Conservation (phyloP, 2,113 vertebrate genomes). For the Cyphomyrus plagiostoma region DNA sequence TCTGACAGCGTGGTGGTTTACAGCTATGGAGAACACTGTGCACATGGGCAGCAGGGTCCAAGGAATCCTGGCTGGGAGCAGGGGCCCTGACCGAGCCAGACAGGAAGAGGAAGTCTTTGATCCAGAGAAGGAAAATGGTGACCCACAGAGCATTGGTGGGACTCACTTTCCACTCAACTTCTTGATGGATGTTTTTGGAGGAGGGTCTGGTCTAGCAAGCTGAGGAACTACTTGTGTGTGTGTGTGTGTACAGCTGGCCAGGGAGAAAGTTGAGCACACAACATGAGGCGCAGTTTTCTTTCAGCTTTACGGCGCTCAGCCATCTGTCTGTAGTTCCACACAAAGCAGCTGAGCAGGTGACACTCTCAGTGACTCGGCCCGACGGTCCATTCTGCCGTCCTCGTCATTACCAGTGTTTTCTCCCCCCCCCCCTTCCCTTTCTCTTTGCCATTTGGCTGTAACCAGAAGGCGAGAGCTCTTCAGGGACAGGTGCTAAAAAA, state of each 20-base stretch:
- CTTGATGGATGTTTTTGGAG: background rate
- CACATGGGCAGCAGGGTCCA: background rate
- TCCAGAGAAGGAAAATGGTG: background rate
- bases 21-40: background rate
- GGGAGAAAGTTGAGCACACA: background rate
- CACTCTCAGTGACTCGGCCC: background rate
- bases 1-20: background rate
- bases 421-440: background rate
- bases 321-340: background rate
- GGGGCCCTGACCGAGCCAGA: background rate
- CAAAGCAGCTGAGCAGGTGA: slow-evolving; percentile 8
- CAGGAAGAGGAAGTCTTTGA: background rate
- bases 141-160: background rate
- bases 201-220: background rate
- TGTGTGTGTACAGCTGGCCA: slow-evolving; percentile 11
- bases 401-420: background rate
- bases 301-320: background rate
- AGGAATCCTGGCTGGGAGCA: background rate
- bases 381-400: background rate
- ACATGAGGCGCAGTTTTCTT: slow-evolving; percentile 5
- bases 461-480: background rate
- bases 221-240: background rate
- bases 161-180: background rate
- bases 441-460: background rate
- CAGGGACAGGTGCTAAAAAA: background rate